Conservation (phyloP, 2,113 vertebrate genomes). For the Arenaria interpres region DNA sequence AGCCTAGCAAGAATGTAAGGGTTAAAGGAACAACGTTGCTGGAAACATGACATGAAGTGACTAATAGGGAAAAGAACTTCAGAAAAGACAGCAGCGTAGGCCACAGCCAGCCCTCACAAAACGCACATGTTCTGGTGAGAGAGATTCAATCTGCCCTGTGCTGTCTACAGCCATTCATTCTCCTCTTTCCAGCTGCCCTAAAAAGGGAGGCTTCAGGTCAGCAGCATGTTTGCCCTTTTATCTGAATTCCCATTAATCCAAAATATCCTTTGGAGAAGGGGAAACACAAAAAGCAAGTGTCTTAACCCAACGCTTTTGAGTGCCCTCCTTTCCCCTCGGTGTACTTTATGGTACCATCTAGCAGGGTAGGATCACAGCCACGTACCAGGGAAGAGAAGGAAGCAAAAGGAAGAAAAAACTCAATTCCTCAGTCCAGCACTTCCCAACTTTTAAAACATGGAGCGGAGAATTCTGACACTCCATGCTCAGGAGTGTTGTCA, state of each 20-base stretch:
- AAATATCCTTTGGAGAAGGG: not conserved
- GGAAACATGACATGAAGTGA: not conserved
- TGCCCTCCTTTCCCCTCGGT: not conserved
- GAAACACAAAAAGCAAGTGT: not conserved
- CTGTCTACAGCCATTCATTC: too few relatives aligned
- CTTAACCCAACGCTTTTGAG: not conserved
- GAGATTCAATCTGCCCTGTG: not conserved
- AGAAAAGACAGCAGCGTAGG: not conserved
- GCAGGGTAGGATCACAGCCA: rapidly evolving
- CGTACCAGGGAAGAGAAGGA: not conserved
- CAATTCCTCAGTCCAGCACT: not conserved
- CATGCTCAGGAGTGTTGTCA: not conserved
- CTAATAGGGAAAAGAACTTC: not conserved
- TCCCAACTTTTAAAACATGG: not conserved
- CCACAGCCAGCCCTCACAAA: rapidly evolving
- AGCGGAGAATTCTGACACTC: not conserved
- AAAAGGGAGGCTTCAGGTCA: not conserved
- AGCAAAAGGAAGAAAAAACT: not conserved
- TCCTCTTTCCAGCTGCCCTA: not conserved
- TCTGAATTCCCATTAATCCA: not conserved
- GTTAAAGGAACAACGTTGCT: not conserved
- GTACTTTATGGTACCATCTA: not conserved
- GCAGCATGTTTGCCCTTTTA: not conserved
- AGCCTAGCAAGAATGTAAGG: not conserved
- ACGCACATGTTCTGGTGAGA: not conserved